Evolutionary conservation across 2,797 vertebrate genomes (phyloP).

Genomic region (Enteromius afrohamiltoni): DNA sequence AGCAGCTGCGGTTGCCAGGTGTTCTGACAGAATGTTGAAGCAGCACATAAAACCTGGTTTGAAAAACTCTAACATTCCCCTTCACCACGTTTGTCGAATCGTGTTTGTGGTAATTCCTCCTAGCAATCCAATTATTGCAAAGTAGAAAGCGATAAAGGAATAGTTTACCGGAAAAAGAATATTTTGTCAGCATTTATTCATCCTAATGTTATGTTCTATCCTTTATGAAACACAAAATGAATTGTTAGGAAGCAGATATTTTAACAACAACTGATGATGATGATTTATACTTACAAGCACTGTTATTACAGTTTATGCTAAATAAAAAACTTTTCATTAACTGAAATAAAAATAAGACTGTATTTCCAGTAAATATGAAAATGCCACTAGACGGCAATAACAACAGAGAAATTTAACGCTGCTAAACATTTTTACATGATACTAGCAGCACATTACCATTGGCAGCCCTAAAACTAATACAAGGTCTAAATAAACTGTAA

Average conservation of each 20-base stretch:
- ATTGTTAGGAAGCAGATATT: background rate
- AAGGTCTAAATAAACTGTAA: background rate
- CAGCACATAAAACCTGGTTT: constrained; percentile 26
- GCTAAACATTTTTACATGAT: background rate
- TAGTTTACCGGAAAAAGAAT: background rate
- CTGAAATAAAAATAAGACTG: background rate
- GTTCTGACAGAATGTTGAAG: constrained; percentile 27
- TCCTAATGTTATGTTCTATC: background rate
- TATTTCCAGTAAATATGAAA: background rate
- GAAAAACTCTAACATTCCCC: constrained; percentile 24
- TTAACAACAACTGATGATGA: background rate
- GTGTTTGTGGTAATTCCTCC: constrained; percentile 65
- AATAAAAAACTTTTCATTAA: background rate
- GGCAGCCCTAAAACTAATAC: background rate
- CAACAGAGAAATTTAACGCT: background rate
- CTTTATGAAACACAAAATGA: background rate
- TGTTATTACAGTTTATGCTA: background rate
- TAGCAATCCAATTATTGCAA: constrained; percentile 66
- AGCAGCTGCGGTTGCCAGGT: constrained; percentile 42
- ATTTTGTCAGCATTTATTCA: background rate
- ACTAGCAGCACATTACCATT: background rate
- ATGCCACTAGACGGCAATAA: background rate
- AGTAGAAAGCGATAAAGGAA: constrained; percentile 58
- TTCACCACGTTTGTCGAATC: constrained; percentile 50
- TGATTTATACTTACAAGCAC: background rate